Percentiles rank a stretch among this genome's conserved stretches.
These are phyloP conservation scores for Zaprionus davidi DNA, from an alignment of 1,140 invertebrate species.

Conservation along the genomic window DNA sequence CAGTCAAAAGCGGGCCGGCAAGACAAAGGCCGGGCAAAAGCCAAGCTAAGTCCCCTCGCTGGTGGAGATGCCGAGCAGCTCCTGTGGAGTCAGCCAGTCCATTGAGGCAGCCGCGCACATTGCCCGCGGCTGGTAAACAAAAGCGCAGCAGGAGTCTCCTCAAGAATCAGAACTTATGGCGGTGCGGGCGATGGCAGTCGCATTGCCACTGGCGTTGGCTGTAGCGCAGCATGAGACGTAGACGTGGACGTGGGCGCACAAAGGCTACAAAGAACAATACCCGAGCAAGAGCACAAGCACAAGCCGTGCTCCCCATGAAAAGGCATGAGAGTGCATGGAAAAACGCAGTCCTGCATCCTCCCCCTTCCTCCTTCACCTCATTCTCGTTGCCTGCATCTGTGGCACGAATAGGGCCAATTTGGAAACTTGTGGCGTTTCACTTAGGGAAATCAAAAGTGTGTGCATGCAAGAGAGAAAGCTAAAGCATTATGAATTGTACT, in stretches of 20 bases:
- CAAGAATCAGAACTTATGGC: constrained; percentile 71
- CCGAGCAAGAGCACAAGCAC: constrained; percentile 15
- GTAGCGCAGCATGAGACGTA: constrained; percentile 23
- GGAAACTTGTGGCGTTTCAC: constrained; percentile 77
- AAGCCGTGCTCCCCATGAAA: constrained; percentile 42
- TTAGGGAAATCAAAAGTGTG: constrained; percentile 77
- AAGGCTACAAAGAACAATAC: constrained; percentile 71
- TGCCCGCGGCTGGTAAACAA: constrained; percentile 70
- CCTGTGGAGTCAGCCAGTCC: not conserved
- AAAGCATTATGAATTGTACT: not conserved
- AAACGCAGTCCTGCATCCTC: constrained; percentile 35
- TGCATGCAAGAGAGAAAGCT: constrained; percentile 22
- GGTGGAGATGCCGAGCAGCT: not conserved
- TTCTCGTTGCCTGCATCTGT: not conserved
- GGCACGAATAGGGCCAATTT: constrained; percentile 69
- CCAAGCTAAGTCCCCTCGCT: constrained; percentile 23
- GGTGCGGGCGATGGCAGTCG: constrained; percentile 22
- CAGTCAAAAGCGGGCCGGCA: constrained; percentile 14
- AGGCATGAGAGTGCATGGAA: constrained; percentile 61
- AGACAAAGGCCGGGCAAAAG: constrained; percentile 39
- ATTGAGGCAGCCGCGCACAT: constrained; percentile 52
- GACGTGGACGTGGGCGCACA: constrained; percentile 34
- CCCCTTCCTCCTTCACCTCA: constrained; percentile 32
- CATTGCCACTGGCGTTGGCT: constrained; percentile 38
- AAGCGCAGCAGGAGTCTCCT: constrained; percentile 62